Evolutionary conservation across 2,113 vertebrate species (phyloP), one percentile per base, ranked within the genome.

Genomic region (Zosterops pallidus): DNA sequence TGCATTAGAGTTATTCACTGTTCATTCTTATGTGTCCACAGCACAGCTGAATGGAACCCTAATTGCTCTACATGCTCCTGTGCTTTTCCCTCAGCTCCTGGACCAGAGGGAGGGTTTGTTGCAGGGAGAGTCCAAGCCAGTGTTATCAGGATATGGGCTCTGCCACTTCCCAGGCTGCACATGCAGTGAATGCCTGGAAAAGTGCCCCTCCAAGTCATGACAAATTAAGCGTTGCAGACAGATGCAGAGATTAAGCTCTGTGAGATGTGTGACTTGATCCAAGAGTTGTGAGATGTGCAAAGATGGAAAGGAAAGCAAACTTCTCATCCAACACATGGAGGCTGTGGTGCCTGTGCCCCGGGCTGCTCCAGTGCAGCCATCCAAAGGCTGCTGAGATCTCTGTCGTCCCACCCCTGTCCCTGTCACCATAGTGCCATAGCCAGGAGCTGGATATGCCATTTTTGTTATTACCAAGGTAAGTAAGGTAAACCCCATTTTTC

Each of bases 171-270:
- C 67, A 39, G 92, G 86, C 69, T 93, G 72, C 72, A 81, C 35
- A 14, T 26, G 17, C 70, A 91, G 84, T 3, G 8, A 93, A 67
- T 90, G 79, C 78, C 92, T 94, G 94, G 95, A 92, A 94, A 72
- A 80, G 57, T 68, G 67, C 50, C 88, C 39, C 49, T 94, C 57
- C 41, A 17, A 74, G 70, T 92, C 88, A 86, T 37, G 62, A 17
- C 1, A 5, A 68, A 83, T 95, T 90, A 89, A 89, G 47, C 6
- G 0, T 25, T 5, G 4, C 69, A 72, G 57, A 35, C 42, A n/a
- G 82, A 89, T 86, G 80, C 44, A 62, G 83, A 79, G 72, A 33
- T 76, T 67, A 82, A 79, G 41, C 50, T 94, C 78, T 46, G 22
- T 29, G 67, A 85, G 63, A 60, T 52, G 39, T 71, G 1, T 55